Evolutionary conservation across 2,888 invertebrate genomes (phyloP), one percentile per base, ranked within the genome.

Genomic region (Tolmerus cingulatus): DNA sequence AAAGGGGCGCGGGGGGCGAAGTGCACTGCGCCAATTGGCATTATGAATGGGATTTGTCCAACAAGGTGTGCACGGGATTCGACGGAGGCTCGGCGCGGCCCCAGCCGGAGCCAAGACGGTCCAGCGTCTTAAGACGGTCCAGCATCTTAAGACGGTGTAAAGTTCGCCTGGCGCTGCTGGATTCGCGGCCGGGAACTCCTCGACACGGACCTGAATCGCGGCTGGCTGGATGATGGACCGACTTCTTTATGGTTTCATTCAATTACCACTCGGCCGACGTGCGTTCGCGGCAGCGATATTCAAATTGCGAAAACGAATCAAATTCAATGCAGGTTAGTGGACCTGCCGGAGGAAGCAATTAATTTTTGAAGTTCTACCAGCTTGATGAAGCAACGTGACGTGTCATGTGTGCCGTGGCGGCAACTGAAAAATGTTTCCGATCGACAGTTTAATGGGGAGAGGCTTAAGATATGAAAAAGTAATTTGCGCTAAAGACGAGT

Each of bases 11-110:
- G 46, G 46, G 74, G 27, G 37, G 30, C 27, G 34, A 43, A 46
- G 23, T 40, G 43, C 74, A 66, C n/a, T 55, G 66, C 74, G 84
- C 84, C 84, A 85, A 85, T 74, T 85, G 85, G 85, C 43, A 85
- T 74, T 85, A 85, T 85, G 85, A 85, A 85, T 85, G 85, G 46
- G 74, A 85, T 74, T 85, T 43, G 51, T 74, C 30, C 57, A 66
- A 46, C 85, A 30, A 66, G 66, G 66, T 66, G 66, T 66, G 27
- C 66, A 27, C 23, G 23, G 23, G 19, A 2, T 19, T 2, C 19
- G 4, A 23, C 19, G 19, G 5, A 51, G 51, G 55, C 55, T 19
- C 4, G 55, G 55, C 2, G 19, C 23, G 23, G 57, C 1, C 23
- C 23, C 66, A 66, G 27, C 27, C 19, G 12, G 66, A 66, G 12